A percentile compares a stretch with the other conserved stretches of the same genome.
These are phyloP conservation scores for Calvadosia cruxmelitensis DNA, from an alignment of 30 jellyfish, hydroid and myxozoan genomes.

Conservation along the genomic window DNA sequence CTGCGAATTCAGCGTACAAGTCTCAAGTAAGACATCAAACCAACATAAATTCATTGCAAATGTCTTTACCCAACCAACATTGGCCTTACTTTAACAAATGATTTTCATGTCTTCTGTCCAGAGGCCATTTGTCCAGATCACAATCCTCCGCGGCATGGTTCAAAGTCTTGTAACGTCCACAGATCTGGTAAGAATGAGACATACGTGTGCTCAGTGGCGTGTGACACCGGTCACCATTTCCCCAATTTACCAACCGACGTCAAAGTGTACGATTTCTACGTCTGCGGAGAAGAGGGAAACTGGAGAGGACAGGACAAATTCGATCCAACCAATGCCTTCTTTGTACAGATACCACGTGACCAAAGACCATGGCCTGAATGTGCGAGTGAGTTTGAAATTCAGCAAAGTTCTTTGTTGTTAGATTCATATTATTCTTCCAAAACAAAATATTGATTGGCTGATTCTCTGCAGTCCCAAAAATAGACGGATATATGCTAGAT, in stretches of 20 bases:
- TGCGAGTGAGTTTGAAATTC: slow-evolving; percentile 59
- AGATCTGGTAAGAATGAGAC: slow-evolving; percentile 53
- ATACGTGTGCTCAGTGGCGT: slow-evolving; percentile 58
- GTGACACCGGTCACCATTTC: slow-evolving; percentile 59
- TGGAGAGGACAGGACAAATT: slow-evolving; percentile 78
- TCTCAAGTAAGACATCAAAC: slow-evolving; percentile 44
- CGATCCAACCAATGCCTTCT: slow-evolving; percentile 14
- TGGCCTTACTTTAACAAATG: background rate
- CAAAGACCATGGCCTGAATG: slow-evolving; percentile 84
- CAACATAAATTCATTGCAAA: too few species aligned
- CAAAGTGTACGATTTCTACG: slow-evolving; percentile 44
- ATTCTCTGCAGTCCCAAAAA: too few species aligned
- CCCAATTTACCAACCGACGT: slow-evolving; percentile 40
- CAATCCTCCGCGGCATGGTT: slow-evolving; percentile 86
- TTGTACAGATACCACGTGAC: slow-evolving; percentile 49
- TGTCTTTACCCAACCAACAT: background rate
- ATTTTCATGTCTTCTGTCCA: background rate
- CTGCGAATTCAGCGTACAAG: slow-evolving; percentile 68
- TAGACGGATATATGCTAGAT: too few species aligned
- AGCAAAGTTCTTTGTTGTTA: too few species aligned
- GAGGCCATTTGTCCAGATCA: slow-evolving; percentile 55
- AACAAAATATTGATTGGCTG: too few species aligned
- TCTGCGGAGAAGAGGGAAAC: slow-evolving; percentile 72
- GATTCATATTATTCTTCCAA: too few species aligned
- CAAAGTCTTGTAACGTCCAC: slow-evolving; percentile 53